Base-by-base conservation (phyloP, 2,888 invertebrate species). In the Sinelater perroti region DNA sequence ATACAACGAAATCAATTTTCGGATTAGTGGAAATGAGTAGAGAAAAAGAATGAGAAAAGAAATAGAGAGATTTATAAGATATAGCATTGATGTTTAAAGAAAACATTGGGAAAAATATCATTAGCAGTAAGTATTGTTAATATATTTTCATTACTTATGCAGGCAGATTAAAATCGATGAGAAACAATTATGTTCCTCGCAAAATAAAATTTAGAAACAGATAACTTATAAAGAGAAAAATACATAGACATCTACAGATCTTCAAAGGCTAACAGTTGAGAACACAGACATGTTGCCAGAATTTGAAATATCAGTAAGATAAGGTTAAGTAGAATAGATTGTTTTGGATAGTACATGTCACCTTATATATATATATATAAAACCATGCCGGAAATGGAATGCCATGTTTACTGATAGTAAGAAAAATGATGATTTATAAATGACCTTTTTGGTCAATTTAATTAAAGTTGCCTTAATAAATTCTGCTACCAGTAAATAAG, bases 341-440 rank as follows among this genome's bases (percentile, higher is more conserved):
- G 85, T 85, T 85, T 86, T 85, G 84, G 84, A 85, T 86, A 87
- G 86, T 87, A 86, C 85, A 72, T 71, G 85, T 86, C 86, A 86
- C 86, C 86, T 83, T 82, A 81, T 75, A 63, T 65, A n/a, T n/a
- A n/a, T n/a, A n/a, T n/a, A n/a, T n/a, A n/a, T n/a, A n/a, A n/a
- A 71, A 70, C 52, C 70, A 69, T 68, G 65, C n/a, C 63, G 56
- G 35, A 61, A 49, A 40, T 44, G n/a, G 26, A 42, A 47, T 58
- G 55, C 51, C 42, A 17, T 30, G 45, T 51, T 46, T 16, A 26
- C 38, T 33, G 51, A 59, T 50, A 55, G 51, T 20, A 59, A 50
- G 30, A 4, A 3, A 18, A 30, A 30, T 46, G 16, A 28, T 28
- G 6, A 1, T 7, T 11, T 11, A 26, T 8, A n/a, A n/a, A 28